Conservation (phyloP, 2,797 vertebrate genomes). For the Lophotriccus pileatus region DNA sequence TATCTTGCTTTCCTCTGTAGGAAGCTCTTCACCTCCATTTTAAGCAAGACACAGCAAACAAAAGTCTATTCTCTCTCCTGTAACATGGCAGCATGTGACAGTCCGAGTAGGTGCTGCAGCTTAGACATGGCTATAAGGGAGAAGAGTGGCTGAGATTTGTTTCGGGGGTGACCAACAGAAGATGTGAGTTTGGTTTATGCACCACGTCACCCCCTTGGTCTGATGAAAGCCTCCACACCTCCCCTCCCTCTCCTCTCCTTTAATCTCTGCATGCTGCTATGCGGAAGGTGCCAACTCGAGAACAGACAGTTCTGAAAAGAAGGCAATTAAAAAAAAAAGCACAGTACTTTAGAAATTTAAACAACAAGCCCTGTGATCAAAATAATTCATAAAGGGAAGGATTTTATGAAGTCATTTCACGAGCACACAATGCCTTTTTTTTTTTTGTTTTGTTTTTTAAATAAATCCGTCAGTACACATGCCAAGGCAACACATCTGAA, state of each 20-base stretch:
- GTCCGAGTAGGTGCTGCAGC: conserved; percentile 34
- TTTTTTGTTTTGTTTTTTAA: conserved; percentile 79
- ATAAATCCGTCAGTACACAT: conserved; percentile 78
- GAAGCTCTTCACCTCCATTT: conserved; percentile 72
- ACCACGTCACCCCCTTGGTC: conserved; percentile 39
- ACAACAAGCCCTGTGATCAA: conserved; percentile 79
- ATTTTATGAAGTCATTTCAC: conserved; percentile 80
- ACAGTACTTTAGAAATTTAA: conserved; percentile 78
- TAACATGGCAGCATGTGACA: conserved; percentile 21
- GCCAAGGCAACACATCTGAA: conserved; percentile 82
- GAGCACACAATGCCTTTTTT: conserved; percentile 77
- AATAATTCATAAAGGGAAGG: conserved; percentile 83
- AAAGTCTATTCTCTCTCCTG: conserved; percentile 54
- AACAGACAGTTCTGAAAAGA: conserved; percentile 78
- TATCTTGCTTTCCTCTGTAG: conserved; percentile 27
- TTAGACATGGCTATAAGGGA: conserved; percentile 22
- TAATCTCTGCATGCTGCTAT: conserved; percentile 69
- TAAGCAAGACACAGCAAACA: conserved; percentile 63
- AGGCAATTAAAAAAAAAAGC: conserved; percentile 76
- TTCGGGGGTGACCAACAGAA: conserved; percentile 57
- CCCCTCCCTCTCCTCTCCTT: conserved; percentile 53
- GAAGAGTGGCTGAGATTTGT: conserved; percentile 27
- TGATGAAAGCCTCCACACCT: conserved; percentile 56
- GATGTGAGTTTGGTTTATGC: conserved; percentile 52
- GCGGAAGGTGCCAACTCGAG: conserved; percentile 76